Evolutionary conservation across 2,113 vertebrate genomes (phyloP).

Genomic region (Cyprinus carpio): DNA sequence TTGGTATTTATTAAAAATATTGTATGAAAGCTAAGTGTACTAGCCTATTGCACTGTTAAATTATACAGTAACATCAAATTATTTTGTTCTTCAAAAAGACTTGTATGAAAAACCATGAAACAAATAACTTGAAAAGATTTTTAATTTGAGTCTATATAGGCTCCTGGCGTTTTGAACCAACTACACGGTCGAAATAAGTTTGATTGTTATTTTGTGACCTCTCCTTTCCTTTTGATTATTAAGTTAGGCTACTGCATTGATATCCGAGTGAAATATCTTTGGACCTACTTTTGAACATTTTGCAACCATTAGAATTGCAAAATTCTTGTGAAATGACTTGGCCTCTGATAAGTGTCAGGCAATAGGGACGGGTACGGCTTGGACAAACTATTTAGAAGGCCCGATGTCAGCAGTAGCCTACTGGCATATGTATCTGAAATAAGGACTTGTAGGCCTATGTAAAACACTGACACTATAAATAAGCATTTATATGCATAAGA

Average conservation of each 20-base stretch:
- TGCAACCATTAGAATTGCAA: background rate
- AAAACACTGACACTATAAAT: background rate
- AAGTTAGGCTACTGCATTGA: background rate
- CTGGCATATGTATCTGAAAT: background rate
- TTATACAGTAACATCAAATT: background rate
- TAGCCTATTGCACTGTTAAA: background rate
- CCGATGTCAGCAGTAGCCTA: background rate
- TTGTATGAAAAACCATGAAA: too few relatives aligned
- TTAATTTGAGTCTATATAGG: background rate
- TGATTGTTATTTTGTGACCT: constrained; percentile 15
- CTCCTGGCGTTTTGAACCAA: background rate
- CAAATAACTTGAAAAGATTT: background rate
- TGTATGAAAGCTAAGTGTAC: background rate
- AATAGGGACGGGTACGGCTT: background rate
- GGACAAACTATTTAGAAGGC: background rate
- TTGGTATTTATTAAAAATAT: background rate
- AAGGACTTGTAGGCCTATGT: background rate
- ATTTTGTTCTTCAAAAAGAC: background rate
- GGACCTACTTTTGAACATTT: background rate
- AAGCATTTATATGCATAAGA: background rate
- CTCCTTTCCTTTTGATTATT: background rate
- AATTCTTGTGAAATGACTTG: constrained; percentile 24
- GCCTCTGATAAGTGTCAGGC: background rate
- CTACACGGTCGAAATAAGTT: background rate
- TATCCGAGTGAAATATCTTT: background rate